These are phyloP conservation scores for Zaprionus vittiger DNA, from an alignment of 1,140 invertebrate species.

Conservation along the genomic window DNA sequence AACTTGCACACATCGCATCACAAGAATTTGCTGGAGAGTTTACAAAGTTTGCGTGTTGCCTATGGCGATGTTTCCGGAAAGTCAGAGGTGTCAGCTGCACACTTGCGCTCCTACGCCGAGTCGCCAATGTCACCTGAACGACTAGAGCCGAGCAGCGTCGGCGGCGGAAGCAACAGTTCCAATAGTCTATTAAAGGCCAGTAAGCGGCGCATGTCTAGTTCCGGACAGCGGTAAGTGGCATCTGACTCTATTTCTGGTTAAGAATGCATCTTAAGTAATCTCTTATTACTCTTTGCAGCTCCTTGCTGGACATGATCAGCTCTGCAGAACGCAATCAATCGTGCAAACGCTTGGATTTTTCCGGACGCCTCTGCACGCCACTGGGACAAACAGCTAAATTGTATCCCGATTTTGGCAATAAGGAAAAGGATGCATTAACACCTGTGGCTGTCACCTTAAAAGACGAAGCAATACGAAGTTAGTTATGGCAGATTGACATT, in stretches of 20 bases:
- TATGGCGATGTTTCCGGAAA: slow-evolving; percentile 85
- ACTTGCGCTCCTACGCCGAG: slow-evolving; percentile 89
- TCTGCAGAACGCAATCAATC: slow-evolving; percentile 85
- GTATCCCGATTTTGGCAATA: slow-evolving; percentile 90
- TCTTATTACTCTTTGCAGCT: slow-evolving; percentile 76
- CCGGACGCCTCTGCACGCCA: slow-evolving; percentile 90
- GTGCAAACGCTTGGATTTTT: slow-evolving; percentile 90
- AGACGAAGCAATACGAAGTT: slow-evolving; percentile 60
- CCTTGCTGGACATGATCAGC: slow-evolving; percentile 88
- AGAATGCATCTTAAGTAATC: background rate
- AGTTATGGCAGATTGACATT: background rate
- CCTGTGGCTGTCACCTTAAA: slow-evolving; percentile 32
- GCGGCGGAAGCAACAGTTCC: slow-evolving; percentile 60
- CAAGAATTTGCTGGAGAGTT: slow-evolving; percentile 91
- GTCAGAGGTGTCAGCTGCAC: slow-evolving; percentile 85
- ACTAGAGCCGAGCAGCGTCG: slow-evolving; percentile 76
- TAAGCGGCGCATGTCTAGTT: slow-evolving; percentile 84
- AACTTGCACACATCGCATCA: slow-evolving; percentile 89
- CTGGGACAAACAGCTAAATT: slow-evolving; percentile 88
- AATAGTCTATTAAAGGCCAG: slow-evolving; percentile 76
- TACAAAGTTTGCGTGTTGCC: slow-evolving; percentile 90
- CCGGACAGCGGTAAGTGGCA: slow-evolving; percentile 51
- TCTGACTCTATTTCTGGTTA: too few relatives aligned
- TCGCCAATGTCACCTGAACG: slow-evolving; percentile 91
- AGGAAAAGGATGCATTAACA: slow-evolving; percentile 72